These are phyloP conservation scores for Neogale vison DNA, from an alignment of 2,113 vertebrate species.

Conservation along the genomic window DNA sequence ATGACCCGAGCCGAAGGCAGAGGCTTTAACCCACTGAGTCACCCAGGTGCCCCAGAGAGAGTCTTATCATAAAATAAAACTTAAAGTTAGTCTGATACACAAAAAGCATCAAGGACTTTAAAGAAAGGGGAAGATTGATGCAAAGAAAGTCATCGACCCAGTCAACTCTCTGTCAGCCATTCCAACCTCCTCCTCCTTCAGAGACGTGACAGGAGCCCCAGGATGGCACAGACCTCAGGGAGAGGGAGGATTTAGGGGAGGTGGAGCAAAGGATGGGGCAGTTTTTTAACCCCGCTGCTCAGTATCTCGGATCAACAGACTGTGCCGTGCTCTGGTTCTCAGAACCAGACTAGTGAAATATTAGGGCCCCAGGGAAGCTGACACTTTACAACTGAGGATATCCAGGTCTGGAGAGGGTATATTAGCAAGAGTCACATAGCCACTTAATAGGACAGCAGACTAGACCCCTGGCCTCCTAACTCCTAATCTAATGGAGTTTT, in stretches of 20 bases:
- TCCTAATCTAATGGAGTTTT: neutral
- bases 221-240: neutral
- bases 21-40: no score
- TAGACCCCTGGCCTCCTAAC: neutral
- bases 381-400: neutral
- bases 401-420: neutral
- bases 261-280: neutral
- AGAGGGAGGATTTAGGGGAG: neutral
- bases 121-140: neutral
- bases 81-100: neutral
- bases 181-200: neutral
- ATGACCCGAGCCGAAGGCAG: no score
- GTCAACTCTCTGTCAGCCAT: accelerated
- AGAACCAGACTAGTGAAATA: neutral
- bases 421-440: neutral
- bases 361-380: accelerated
- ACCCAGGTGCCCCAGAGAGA: neutral
- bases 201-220: neutral
- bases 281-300: neutral
- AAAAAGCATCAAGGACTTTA: neutral
- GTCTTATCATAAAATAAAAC: neutral
- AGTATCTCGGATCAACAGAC: neutral
- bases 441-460: neutral
- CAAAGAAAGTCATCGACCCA: neutral
- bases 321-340: neutral